Percentiles rank a stretch among this genome's conserved stretches.
phyloP scores from a whole-genome alignment of 2,113 vertebrate species.

The Gambusia holbrooki region DNA sequence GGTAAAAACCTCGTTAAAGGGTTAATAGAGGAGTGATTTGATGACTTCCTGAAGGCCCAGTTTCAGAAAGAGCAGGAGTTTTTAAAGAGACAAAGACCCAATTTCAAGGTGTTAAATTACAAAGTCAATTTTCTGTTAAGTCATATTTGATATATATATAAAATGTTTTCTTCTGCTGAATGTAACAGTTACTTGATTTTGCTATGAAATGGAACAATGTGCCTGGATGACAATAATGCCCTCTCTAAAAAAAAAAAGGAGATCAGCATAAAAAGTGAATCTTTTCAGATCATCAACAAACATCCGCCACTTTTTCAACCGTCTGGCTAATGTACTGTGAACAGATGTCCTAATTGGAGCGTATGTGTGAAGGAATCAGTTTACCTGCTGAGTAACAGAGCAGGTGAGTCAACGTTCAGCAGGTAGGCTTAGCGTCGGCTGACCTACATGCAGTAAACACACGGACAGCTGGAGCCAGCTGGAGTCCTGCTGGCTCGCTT shows the following conservation, averaged over 20 bases:
- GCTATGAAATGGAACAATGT: too few species aligned
- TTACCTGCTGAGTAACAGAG: slow-evolving; percentile 50
- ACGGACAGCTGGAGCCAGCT: slow-evolving; percentile 51
- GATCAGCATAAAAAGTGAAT: background rate
- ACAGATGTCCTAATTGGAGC: slow-evolving; percentile 3
- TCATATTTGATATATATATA: too few species aligned
- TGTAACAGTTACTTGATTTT: too few species aligned
- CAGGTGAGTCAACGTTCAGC: slow-evolving; percentile 50
- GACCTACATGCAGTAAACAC: slow-evolving; percentile 60
- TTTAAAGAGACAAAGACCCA: too few species aligned
- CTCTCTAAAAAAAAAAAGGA: background rate
- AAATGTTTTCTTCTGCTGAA: too few species aligned
- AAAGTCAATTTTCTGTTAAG: too few species aligned
- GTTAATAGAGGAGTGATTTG: too few species aligned
- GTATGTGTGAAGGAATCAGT: slow-evolving; percentile 14
- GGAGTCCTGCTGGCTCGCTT: slow-evolving; percentile 5
- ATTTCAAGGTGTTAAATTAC: too few species aligned
- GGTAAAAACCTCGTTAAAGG: too few species aligned
- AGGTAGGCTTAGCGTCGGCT: slow-evolving; percentile 66
- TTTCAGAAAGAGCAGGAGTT: too few species aligned
- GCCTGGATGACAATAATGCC: too few species aligned
- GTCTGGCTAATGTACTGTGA: background rate
- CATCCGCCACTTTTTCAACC: background rate
- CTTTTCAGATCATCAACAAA: background rate
- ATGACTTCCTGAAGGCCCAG: too few species aligned